A percentile compares a stretch with the other conserved stretches of the same genome.
Evolutionary conservation across 2,113 vertebrate species (phyloP).

Genomic region (Cairina moschata): DNA sequence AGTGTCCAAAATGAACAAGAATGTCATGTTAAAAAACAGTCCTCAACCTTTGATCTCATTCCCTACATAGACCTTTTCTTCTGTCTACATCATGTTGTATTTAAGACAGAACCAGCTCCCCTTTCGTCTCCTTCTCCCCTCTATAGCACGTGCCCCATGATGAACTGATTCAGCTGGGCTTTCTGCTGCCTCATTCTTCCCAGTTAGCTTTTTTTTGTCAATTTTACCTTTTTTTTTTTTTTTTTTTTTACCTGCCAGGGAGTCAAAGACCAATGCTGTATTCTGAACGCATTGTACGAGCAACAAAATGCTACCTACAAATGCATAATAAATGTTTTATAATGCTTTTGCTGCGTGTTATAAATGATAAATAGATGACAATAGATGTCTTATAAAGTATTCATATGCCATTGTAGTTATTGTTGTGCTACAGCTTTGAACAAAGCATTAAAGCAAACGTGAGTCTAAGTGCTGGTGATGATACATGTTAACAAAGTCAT

Average conservation of each 20-base stretch:
- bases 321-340: conserved; percentile 58
- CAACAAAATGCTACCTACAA: conserved; percentile 25
- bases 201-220: neutral
- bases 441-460: neutral
- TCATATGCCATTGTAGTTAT: neutral
- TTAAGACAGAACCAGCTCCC: neutral
- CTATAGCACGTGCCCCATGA: accelerated
- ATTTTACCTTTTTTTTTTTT: neutral
- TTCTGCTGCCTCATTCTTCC: neutral
- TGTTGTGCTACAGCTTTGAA: neutral
- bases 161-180: accelerated
- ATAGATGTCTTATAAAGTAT: conserved; percentile 49
- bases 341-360: neutral
- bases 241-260: neutral
- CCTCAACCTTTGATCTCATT: neutral
- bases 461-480: neutral
- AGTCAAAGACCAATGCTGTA: neutral
- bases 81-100: accelerated
- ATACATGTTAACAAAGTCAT: neutral
- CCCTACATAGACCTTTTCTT: neutral
- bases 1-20: accelerated
- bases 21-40: accelerated
- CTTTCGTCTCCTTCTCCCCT: accelerated
- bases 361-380: conserved; percentile 68
- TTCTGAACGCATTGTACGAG: neutral